Evolutionary conservation across 2,888 invertebrate species (phyloP), one percentile per base, ranked within the genome.

Genomic region (Brachypalpus laphriformis): DNA sequence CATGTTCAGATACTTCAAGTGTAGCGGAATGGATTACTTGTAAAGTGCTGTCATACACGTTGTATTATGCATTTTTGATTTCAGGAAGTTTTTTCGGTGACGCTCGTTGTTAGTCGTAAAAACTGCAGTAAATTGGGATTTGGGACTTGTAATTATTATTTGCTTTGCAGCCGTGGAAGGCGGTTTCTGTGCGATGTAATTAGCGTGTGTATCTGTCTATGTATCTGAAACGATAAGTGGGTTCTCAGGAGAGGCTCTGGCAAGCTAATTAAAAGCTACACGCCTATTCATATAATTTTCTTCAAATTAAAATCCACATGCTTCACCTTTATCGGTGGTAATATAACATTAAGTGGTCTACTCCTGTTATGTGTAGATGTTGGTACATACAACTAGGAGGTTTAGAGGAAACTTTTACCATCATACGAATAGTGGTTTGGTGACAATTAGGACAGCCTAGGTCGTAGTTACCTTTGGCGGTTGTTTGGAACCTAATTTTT

Each of bases 1-100:
- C 54, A 40, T 45, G 22, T 77, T 42, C 70, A 47, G 77, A 57
- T 61, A 56, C 34, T 56, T 78, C 40, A 78, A 78, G 71, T 71
- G 78, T 57, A 63, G 71, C 61, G 63, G 63, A 78, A 71, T 78
- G 78, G 71, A 71, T 78, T 78, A 47, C 71, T 65, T 63, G 31
- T 57, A 56, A 78, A 78, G 63, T 78, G 71, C n/a, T 47, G 20
- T 22, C 14, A 34, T 37, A 37, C 42, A 7, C 9, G 31, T n/a
- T 9, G 61, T 68, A 47, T 40, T 42, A 70, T 63, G 59, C 45
- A 76, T 49, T 76, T 76, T 63, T 70, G 54, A 70, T 56, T 78
- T 70, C 47, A 56, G 63, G 63, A 61, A 56, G 70, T 71, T 40
- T 40, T 25, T n/a, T n/a, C 9, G 57, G 54, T n/a, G n/a, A n/a